Conservation (phyloP, 2,888 invertebrate genomes). For the Parnassius orleans region DNA sequence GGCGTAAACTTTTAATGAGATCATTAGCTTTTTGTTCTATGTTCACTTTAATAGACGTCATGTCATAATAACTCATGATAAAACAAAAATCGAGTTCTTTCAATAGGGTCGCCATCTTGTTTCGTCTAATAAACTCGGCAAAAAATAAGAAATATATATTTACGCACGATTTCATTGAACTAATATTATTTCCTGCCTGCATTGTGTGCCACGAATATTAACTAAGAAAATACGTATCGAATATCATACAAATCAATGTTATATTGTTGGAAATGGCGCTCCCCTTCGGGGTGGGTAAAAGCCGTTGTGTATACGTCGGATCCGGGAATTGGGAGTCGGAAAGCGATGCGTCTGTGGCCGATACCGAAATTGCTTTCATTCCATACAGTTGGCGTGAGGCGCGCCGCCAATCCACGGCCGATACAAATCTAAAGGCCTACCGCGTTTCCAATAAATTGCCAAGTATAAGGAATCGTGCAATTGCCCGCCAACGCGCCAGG, state of each 20-base stretch:
- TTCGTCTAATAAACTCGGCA: slow-evolving; percentile 24
- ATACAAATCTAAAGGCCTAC: slow-evolving; percentile 72
- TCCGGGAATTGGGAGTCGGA: slow-evolving; percentile 33
- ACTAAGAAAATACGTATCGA: slow-evolving; percentile 26
- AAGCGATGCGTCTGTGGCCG: slow-evolving; percentile 49
- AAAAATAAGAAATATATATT: slow-evolving; percentile 31
- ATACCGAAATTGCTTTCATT: slow-evolving; percentile 64
- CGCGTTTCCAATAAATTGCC: slow-evolving; percentile 70
- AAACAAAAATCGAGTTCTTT: no score
- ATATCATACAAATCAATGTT: slow-evolving; percentile 56
- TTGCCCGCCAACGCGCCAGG: slow-evolving; percentile 43
- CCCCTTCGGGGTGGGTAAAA: slow-evolving; percentile 8
- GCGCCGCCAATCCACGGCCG: slow-evolving; percentile 62
- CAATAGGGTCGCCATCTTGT: no score
- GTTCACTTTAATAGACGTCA: no score
- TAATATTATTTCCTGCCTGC: slow-evolving; percentile 48
- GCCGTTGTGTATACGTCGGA: slow-evolving; percentile 30
- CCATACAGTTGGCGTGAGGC: slow-evolving; percentile 59
- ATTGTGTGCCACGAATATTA: slow-evolving; percentile 59
- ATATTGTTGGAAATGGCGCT: slow-evolving; percentile 46
- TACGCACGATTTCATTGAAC: neutral
- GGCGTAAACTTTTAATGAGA: no score
- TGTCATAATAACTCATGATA: no score
- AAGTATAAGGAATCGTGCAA: slow-evolving; percentile 63
- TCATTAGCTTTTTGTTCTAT: no score